phyloP scores from a whole-genome alignment of 1,140 invertebrate species.

The Choristoneura fumiferana region DNA sequence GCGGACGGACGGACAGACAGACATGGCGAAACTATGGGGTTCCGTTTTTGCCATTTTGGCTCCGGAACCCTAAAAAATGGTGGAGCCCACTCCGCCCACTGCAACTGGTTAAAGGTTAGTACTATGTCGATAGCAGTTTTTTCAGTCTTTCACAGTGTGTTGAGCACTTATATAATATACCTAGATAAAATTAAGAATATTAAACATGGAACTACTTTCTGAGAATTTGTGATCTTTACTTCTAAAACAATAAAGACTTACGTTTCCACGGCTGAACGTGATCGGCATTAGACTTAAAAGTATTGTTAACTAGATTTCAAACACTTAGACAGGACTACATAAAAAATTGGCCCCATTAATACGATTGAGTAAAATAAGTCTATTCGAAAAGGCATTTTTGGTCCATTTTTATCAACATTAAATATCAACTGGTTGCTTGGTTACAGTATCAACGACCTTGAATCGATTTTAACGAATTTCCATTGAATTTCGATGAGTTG shows the following conservation, averaged over 20 bases:
- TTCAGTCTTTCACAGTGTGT: too few relatives aligned
- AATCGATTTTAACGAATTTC: constrained; percentile 16
- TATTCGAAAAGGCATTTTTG: constrained; percentile 63
- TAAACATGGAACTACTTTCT: too few relatives aligned
- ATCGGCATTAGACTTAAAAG: constrained; percentile 65
- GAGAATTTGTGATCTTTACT: too few relatives aligned
- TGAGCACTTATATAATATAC: too few relatives aligned
- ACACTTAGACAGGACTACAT: constrained; percentile 23
- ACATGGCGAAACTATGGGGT: too few relatives aligned
- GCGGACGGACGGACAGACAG: too few relatives aligned
- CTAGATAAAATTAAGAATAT: too few relatives aligned
- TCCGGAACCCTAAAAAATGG: too few relatives aligned
- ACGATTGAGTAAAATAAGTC: constrained; percentile 60
- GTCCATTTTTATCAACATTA: constrained; percentile 51
- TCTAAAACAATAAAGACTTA: constrained; percentile 41
- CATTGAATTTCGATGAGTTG: constrained; percentile 18
- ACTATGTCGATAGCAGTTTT: too few relatives aligned
- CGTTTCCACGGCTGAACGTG: constrained; percentile 70
- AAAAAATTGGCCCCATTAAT: constrained; percentile 57
- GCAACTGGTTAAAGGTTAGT: too few relatives aligned
- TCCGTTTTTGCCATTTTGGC: too few relatives aligned
- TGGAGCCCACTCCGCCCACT: too few relatives aligned
- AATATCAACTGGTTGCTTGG: constrained; percentile 47
- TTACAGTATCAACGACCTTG: constrained; percentile 28
- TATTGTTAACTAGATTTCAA: constrained; percentile 37